Evolutionary conservation across 2,797 vertebrate species (phyloP), one percentile per base, ranked within the genome.

Genomic region (Urocyon cinereoargenteus): DNA sequence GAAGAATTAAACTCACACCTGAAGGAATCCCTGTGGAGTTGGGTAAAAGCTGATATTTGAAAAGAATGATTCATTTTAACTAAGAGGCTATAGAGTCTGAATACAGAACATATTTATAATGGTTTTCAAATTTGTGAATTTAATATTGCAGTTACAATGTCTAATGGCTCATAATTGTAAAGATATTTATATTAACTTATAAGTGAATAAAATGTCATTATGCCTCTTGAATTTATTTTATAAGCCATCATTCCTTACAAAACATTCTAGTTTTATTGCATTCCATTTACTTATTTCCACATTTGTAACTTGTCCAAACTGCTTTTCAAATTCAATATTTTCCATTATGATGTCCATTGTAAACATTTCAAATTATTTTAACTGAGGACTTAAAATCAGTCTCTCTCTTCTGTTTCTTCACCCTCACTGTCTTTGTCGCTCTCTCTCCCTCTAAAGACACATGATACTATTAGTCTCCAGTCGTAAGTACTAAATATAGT

Each of bases 231-330:
- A 79, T 92, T 92, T 45, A 94, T 85, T 83, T 79, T 73, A 61
- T 86, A 77, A 86, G 14, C 1, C 57, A 83, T 51, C 3, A 59
- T 75, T 84, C 0, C 14, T 89, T 28, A 79, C 0, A 83, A 86
- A 51, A 73, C 24, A 86, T 40, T 92, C 78, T 24, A 53, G 21
- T 34, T 73, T 87, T 93, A 59, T 85, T 95, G n/a, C 55, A 31
- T n/a, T 93, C 7, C 4, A 16, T 90, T 93, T 86, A 64, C 11
- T 83, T 83, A 66, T 40, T 86, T 90, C 8, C 24, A 62, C 81
- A 97, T 86, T 90, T 96, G 6, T 75, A 96, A 95, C n/a, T 86
- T 55, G 26, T 22, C 34, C 40, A 84, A 61, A 90, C 7, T 57
- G 3, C 28, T 95, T 90, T 70, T 66, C 90, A 59, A 77, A 77